Percentiles rank a stretch among this genome's conserved stretches.
Conservation (phyloP, 2,113 vertebrate genomes). For the human region GRCh38 chr6:69533501-69534000, state of each 20-base stretch:
- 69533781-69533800: neutral
- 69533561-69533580: neutral
- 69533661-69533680: neutral
- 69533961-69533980: too few species aligned
- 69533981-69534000: neutral
- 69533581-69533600: neutral
- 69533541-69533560: neutral
- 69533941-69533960: neutral
- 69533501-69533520: neutral
- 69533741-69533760: neutral
- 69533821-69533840: neutral
- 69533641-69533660: neutral
- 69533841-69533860: neutral
- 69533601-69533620: neutral
- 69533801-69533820: neutral
- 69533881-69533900: neutral
- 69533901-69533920: neutral
- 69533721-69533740: neutral
- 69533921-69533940: neutral
- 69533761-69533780: neutral
- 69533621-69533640: neutral
- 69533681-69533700: conserved; percentile 1
- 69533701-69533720: neutral
- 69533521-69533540: neutral
- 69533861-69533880: neutral